Evolutionary conservation across 2,888 invertebrate species (phyloP).

Genomic region (Diabrotica balteata): DNA sequence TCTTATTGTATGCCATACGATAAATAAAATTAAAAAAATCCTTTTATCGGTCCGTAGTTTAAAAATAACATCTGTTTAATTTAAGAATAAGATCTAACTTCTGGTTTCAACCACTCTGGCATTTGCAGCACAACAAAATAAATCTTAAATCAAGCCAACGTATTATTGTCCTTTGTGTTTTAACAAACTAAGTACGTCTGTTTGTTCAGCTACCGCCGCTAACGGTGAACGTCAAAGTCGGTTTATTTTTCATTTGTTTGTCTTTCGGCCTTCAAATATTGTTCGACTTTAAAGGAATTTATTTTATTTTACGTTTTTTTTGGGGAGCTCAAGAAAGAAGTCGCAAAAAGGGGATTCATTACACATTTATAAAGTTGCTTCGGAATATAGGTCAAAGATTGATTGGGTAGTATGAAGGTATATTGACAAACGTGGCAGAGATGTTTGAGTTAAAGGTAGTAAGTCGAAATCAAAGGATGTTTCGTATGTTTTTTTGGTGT

Average conservation of each 20-base stretch:
- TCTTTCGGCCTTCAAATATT: conserved; percentile 13
- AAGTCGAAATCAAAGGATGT: too few relatives aligned
- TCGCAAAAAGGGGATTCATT: background rate
- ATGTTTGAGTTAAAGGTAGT: too few relatives aligned
- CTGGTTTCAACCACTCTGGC: too few relatives aligned
- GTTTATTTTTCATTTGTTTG: conserved; percentile 13
- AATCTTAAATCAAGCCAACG: conserved; percentile 18
- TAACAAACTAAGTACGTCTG: conserved; percentile 18
- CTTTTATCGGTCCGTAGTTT: too few relatives aligned
- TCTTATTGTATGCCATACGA: too few relatives aligned
- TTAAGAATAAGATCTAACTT: too few relatives aligned
- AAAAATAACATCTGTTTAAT: too few relatives aligned
- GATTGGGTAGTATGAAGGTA: background rate
- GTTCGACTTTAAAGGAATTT: conserved; percentile 4
- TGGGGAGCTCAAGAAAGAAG: background rate
- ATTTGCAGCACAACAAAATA: conserved; percentile 5
- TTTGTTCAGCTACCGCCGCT: background rate
- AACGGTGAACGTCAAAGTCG: conserved; percentile 1
- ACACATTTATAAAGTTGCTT: conserved; percentile 13
- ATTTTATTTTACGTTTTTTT: background rate
- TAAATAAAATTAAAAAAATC: too few relatives aligned
- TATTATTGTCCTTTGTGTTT: conserved; percentile 23
- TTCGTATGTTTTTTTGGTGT: too few relatives aligned
- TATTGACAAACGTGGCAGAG: too few relatives aligned
- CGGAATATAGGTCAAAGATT: conserved; percentile 8